phyloP scores from a whole-genome alignment of 2,797 vertebrate genomes.

The Poecile montanus region DNA sequence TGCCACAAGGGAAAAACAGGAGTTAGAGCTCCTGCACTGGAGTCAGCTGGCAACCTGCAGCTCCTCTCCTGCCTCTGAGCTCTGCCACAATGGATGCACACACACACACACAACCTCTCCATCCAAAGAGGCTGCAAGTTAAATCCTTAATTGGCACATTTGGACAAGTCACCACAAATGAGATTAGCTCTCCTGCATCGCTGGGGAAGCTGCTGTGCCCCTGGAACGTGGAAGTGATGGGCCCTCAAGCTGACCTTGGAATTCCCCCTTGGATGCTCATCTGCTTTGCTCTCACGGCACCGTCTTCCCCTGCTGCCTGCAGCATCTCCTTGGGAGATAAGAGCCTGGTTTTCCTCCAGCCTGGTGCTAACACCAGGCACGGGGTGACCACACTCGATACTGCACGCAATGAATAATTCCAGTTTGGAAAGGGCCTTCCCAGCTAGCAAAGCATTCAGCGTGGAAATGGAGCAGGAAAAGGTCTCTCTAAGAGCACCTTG shows the following conservation, averaged over 20 bases:
- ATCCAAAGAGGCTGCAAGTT: neutral
- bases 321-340: neutral
- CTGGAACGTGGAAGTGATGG: neutral
- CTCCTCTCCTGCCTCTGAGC: neutral
- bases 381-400: neutral
- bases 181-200: neutral
- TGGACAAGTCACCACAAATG: slow-evolving; percentile 19
- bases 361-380: neutral
- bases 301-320: neutral
- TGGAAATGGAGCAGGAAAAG: neutral
- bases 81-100: slow-evolving; percentile 6
- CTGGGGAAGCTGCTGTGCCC: slow-evolving; percentile 18
- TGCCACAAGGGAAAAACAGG: neutral
- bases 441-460: neutral
- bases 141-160: slow-evolving; percentile 55
- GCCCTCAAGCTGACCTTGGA: slow-evolving; percentile 56
- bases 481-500: neutral
- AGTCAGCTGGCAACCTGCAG: neutral
- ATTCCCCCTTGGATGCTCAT: slow-evolving; percentile 43
- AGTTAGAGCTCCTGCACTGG: neutral
- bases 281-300: neutral
- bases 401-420: neutral
- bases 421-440: slow-evolving; percentile 2
- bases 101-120: slow-evolving; percentile 10
- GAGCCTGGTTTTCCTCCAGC: neutral